phyloP scores from a whole-genome alignment of 2,888 invertebrate genomes.

The Phanerotoma sp. region DNA sequence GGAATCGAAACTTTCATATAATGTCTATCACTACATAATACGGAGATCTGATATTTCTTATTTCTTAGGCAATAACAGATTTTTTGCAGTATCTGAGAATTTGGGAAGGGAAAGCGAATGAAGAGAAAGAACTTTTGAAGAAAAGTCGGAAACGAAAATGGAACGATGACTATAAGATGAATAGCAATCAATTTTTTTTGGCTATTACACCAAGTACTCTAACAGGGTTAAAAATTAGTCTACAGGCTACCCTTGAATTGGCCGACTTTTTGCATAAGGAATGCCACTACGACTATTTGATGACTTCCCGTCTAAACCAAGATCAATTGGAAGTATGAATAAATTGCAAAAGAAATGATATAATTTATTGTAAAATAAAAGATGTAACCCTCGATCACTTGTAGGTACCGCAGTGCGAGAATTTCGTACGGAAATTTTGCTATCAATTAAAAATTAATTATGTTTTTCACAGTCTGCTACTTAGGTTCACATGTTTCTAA shows the following conservation, averaged over 20 bases:
- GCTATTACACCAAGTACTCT: constrained; percentile 24
- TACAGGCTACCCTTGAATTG: constrained; percentile 24
- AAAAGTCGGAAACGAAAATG: background rate
- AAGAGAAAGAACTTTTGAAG: background rate
- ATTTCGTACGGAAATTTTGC: too few species aligned
- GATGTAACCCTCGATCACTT: too few species aligned
- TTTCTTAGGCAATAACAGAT: too few species aligned
- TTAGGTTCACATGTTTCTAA: too few species aligned
- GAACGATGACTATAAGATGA: background rate
- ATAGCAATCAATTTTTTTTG: background rate
- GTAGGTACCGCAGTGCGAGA: too few species aligned
- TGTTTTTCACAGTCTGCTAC: too few species aligned
- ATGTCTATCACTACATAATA: too few species aligned
- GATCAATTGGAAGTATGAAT: constrained; percentile 12
- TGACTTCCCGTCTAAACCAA: constrained; percentile 26
- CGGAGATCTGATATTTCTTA: too few species aligned
- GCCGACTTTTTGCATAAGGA: constrained; percentile 17
- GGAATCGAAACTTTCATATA: too few species aligned
- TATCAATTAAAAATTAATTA: too few species aligned
- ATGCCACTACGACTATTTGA: constrained; percentile 20
- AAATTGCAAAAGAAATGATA: too few species aligned
- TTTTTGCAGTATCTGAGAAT: background rate
- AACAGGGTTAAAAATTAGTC: constrained; percentile 25
- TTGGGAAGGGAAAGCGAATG: background rate
- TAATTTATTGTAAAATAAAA: too few species aligned